A percentile compares a stretch with the other conserved stretches of the same genome.
These are phyloP conservation scores for Vireo altiloquus DNA, from an alignment of 2,113 vertebrate species.

Conservation along the genomic window DNA sequence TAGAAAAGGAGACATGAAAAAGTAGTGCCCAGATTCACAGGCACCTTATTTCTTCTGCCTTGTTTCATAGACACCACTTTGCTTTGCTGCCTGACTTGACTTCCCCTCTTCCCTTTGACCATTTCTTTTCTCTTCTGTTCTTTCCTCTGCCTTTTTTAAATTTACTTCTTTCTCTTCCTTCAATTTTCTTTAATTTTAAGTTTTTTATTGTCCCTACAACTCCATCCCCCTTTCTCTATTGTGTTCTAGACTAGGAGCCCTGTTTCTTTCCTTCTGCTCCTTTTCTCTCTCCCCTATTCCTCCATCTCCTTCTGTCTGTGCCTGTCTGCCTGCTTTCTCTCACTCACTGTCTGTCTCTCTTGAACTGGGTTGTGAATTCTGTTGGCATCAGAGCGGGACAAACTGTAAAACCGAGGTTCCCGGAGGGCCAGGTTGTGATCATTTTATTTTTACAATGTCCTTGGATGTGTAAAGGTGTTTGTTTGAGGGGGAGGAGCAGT, in stretches of 20 bases:
- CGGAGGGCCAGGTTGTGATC: constrained; percentile 61
- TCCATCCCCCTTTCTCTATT: background rate
- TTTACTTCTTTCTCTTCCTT: background rate
- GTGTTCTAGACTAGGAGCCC: background rate
- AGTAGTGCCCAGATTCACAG: background rate
- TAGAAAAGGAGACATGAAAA: background rate
- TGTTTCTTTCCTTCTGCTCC: background rate
- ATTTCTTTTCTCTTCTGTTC: background rate
- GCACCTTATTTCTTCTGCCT: background rate
- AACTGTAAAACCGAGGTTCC: constrained; percentile 62
- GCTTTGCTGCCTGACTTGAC: background rate
- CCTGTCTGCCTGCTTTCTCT: constrained; percentile 10
- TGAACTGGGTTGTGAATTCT: constrained; percentile 68
- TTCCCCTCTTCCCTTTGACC: background rate
- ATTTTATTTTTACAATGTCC: constrained; percentile 78
- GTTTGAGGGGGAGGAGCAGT: constrained; percentile 59
- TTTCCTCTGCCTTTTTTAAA: background rate
- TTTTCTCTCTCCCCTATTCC: background rate
- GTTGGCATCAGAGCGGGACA: constrained; percentile 45
- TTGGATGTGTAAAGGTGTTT: constrained; percentile 71
- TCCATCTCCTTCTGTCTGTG: background rate
- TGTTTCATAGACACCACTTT: background rate
- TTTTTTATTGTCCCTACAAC: background rate
- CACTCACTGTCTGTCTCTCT: constrained; percentile 17
- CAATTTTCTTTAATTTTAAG: background rate